Evolutionary conservation across 2,797 vertebrate species (phyloP), one percentile per base, ranked within the genome.

Genomic region (Tarsius wallacei): DNA sequence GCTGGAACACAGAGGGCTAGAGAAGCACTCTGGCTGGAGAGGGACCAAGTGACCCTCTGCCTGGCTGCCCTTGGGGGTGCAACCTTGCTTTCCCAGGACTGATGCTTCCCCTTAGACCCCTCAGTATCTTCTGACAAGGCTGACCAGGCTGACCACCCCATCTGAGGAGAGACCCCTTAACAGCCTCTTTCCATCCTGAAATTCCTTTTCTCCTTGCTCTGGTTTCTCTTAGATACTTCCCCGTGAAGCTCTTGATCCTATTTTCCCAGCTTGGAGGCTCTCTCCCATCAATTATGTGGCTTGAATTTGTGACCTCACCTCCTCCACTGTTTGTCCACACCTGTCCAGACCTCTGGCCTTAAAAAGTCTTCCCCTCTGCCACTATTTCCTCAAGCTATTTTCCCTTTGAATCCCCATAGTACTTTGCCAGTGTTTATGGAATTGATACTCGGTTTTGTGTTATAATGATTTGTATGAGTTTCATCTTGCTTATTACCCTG

Each of bases 401-500:
- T 31, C 76, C 55, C 61, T 53, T 51, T 9, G 73, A 8, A 7
- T 55, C 28, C 13, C 31, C 28, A 17, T 12, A 64, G 80, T 13
- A 4, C 71, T 84, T 28, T 28, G 61, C 64, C 80, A 5, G 51
- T 68, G 93, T 76, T 63, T 66, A 88, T 6, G 36, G 92, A 57
- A 21, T 42, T 26, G 77, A 81, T 59, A 81, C 33, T 36, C 8
- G 59, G 53, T 81, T 81, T 76, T 24, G 64, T 51, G 33, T 93
- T 61, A 51, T 14, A 68, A 63, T 51, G 68, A 93, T 90, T 49
- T 88, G 53, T 81, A 63, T 0, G 16, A 59, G 51, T 92, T 78
- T 91, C 63, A 53, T 74, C 24, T 57, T 47, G 77, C 73, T 95
- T 74, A 73, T 83, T 83, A 66, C 51, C 47, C 76, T 31, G 73